A percentile compares a stretch with the other conserved stretches of the same genome.
Conservation (phyloP, 2,888 invertebrate species). For the Pterostichus madidus region DNA sequence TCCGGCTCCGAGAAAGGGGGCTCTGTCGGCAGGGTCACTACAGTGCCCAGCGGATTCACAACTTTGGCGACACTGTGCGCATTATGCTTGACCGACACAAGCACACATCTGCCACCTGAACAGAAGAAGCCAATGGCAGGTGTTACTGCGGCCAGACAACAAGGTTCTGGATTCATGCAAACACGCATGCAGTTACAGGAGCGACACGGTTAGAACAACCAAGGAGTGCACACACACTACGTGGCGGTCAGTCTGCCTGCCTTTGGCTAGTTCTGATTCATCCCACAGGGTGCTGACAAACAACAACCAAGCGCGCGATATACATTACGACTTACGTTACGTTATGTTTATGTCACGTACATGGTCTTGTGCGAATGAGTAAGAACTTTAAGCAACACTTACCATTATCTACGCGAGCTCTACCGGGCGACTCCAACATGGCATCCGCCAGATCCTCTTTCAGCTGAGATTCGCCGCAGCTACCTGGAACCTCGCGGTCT, state of each 20-base stretch:
- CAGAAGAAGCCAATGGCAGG: constrained; percentile 93
- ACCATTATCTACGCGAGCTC: constrained; percentile 73
- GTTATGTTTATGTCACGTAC: constrained; percentile 16
- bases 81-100: constrained; percentile 75
- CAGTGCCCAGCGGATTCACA: constrained; percentile 88
- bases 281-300: constrained; percentile 64
- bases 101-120: constrained; percentile 82
- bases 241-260: constrained; percentile 74
- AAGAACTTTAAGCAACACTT: constrained; percentile 68
- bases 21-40: constrained; percentile 77
- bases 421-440: constrained; percentile 90
- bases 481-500: constrained; percentile 80
- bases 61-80: constrained; percentile 82
- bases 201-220: constrained; percentile 55
- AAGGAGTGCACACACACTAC: constrained; percentile 68
- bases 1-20: constrained; percentile 75
- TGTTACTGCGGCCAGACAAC: constrained; percentile 75
- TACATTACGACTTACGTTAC: constrained; percentile 31
- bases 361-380: constrained; percentile 21
- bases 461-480: constrained; percentile 87
- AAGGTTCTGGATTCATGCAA: constrained; percentile 47
- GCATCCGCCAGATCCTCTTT: constrained; percentile 95
- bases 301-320: constrained; percentile 58
- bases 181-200: constrained; percentile 51
- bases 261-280: constrained; percentile 76